Base-by-base conservation (phyloP, 2,888 invertebrate species). In the Rapana venosa region DNA sequence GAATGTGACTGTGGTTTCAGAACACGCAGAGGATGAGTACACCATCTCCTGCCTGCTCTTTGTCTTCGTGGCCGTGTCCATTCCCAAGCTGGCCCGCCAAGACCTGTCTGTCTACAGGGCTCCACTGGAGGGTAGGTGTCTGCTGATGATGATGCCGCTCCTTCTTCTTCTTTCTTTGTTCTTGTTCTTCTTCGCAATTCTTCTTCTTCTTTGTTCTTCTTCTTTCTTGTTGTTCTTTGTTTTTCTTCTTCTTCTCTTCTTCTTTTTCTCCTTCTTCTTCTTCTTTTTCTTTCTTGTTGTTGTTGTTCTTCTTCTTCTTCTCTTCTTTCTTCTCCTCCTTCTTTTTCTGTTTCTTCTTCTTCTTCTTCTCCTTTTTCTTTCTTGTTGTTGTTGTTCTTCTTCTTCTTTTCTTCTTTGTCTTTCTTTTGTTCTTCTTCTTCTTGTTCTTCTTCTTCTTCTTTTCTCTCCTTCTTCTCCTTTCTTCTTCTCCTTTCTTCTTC, bases 31-130 rank as follows among this genome's bases (percentile, higher is more conserved):
- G 93, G 99, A 99, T 93, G 99, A 99, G 94, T 99, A 99, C 96
- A 97, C 98, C 61, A 97, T 98, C 74, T 98, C 99, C 0, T 99
- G 99, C 96, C 97, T 99, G 77, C 96, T 99, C 91, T 99, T 99
- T 98, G 99, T 99, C 11, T 99, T 99, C 96, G 98, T 99, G 0
- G 99, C 99, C 0, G 99, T 99, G 30, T 98, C 99, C 0, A 98
- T 99, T 93, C 99, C 99, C 0, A 98, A 98, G 96, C 97, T 99
- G 87, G 99, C 99, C 1, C 92, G 95, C 91, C 98, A 97, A 94
- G 99, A 99, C 91, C 97, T 97, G 89, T 98, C 99, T 0, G 98
- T 95, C 89, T 96, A 95, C 93, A 96, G 96, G 91, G 96, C 96
- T 30, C 93, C 95, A 13, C 94, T 96, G 22, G 96, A 96, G 94